These are phyloP conservation scores for Ormyrus rosae DNA, from an alignment of 2,888 invertebrate genomes.

Conservation along the genomic window DNA sequence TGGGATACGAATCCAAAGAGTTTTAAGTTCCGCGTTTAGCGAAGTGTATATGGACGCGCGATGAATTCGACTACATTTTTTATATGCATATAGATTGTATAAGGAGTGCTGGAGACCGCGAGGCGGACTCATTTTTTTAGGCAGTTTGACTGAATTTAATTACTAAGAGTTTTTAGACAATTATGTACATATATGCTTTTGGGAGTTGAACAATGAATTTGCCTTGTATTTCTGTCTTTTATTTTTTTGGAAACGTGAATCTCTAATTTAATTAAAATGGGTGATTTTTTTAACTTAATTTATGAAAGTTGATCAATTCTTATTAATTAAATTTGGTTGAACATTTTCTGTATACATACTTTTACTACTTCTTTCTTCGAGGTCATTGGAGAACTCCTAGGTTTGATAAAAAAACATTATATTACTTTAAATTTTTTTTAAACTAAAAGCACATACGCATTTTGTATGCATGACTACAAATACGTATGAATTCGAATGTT, in stretches of 20 bases:
- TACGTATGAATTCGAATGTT: not conserved
- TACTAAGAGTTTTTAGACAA: slow-evolving; percentile 39
- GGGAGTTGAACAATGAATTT: not conserved
- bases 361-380: slow-evolving; percentile 33
- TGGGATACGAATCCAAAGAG: slow-evolving; percentile 47
- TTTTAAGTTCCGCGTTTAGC: slow-evolving; percentile 42
- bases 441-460: not conserved
- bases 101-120: slow-evolving; percentile 11
- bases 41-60: not conserved
- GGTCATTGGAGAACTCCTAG: slow-evolving; percentile 44
- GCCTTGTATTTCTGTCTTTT: not conserved
- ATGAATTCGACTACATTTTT: slow-evolving; percentile 36
- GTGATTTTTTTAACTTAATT: not conserved
- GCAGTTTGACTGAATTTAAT: slow-evolving; percentile 55
- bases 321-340: slow-evolving; percentile 56
- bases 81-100: slow-evolving; percentile 30
- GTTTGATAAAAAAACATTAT: slow-evolving; percentile 1
- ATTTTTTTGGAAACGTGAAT: not conserved
- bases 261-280: not conserved
- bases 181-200: not conserved
- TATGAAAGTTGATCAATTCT: slow-evolving; percentile 31
- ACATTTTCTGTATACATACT: slow-evolving; percentile 49
- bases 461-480: not conserved
- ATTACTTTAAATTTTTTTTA: not conserved
- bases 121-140: slow-evolving; percentile 10